Evolutionary conservation across 2,113 vertebrate species (phyloP).

Genomic region (Rhinogobius similis): DNA sequence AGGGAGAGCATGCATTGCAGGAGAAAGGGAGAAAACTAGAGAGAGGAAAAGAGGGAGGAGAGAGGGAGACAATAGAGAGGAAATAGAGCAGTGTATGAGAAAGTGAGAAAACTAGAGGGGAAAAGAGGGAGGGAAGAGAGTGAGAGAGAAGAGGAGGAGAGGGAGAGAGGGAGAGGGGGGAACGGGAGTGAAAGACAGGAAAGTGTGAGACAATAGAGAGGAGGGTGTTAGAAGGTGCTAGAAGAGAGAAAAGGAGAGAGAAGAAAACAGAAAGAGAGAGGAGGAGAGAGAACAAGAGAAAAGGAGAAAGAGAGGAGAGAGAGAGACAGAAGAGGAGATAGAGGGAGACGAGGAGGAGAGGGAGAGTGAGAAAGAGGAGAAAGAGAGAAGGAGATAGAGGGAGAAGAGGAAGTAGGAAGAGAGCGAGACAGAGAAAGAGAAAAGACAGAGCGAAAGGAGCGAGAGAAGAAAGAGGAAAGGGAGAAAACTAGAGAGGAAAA

Average conservation of each 20-base stretch:
- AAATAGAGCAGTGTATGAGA: too few relatives aligned
- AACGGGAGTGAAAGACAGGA: too few relatives aligned
- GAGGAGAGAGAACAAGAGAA: background rate
- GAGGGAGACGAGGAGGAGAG: background rate
- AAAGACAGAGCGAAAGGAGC: background rate
- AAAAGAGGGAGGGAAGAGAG: background rate
- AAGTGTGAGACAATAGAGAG: too few relatives aligned
- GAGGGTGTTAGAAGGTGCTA: too few relatives aligned
- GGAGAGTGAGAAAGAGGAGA: slow-evolving; percentile 18
- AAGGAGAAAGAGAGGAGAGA: background rate
- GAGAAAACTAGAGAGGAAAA: background rate
- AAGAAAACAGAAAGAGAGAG: background rate
- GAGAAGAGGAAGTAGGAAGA: background rate
- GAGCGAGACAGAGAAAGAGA: too few relatives aligned
- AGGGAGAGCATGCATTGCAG: too few relatives aligned
- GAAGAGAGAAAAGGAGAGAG: too few relatives aligned
- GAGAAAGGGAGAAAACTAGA: too few relatives aligned
- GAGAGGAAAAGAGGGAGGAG: background rate
- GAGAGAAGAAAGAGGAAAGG: background rate
- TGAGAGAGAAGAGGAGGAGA: too few relatives aligned
- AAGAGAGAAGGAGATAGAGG: background rate
- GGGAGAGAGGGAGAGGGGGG: too few relatives aligned
- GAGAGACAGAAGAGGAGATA: too few relatives aligned
- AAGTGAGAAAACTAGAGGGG: background rate
- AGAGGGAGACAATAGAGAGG: background rate